phyloP scores from a whole-genome alignment of 2,797 vertebrate species.

The Prunella strophiata region DNA sequence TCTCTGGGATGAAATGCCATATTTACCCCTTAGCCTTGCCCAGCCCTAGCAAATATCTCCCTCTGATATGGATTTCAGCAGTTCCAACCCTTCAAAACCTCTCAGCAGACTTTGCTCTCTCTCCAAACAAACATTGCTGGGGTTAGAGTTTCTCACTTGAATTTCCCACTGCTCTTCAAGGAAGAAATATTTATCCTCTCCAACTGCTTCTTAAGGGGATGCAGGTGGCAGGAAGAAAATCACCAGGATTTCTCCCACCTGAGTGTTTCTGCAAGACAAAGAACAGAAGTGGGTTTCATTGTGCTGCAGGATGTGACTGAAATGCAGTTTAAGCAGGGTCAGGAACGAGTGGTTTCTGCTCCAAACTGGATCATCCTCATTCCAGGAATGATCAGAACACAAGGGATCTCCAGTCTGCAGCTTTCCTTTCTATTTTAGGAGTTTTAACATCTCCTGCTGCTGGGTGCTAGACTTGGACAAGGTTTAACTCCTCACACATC shows the following conservation, averaged over 20 bases:
- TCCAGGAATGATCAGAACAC: background rate
- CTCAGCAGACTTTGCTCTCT: background rate
- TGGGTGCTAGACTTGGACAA: background rate
- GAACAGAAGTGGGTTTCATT: background rate
- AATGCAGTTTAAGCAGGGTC: background rate
- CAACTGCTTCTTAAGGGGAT: background rate
- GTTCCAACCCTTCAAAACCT: background rate
- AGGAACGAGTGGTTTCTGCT: background rate
- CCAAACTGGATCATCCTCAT: background rate
- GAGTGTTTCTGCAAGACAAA: background rate
- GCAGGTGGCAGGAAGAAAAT: background rate
- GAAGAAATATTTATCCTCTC: background rate
- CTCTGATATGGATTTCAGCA: background rate
- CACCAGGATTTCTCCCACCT: background rate
- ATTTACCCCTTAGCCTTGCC: slow-evolving; percentile 31
- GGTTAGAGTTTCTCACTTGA: background rate
- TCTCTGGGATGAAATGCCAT: background rate
- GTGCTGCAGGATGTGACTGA: background rate
- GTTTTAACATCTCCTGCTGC: background rate
- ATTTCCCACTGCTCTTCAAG: background rate
- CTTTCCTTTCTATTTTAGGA: background rate
- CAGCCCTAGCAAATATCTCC: background rate
- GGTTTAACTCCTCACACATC: background rate
- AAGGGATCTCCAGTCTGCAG: background rate
- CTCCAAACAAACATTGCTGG: background rate